Evolutionary conservation across 1,140 invertebrate species (phyloP), one percentile per base, ranked within the genome.

Genomic region (Teleopsis dalmanni): DNA sequence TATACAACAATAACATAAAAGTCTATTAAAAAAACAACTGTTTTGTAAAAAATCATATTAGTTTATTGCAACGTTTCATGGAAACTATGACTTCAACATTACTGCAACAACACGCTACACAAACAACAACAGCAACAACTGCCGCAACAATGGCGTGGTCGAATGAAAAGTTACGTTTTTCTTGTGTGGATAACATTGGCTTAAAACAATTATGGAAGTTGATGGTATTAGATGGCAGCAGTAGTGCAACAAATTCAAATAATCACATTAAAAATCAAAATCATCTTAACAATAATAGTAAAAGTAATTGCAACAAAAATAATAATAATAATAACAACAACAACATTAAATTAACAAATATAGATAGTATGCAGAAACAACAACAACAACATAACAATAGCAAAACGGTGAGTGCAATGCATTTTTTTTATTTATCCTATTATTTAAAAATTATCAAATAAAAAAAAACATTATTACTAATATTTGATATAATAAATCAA

Each of bases 111-210:
- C 60, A 62, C 47, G 51, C 56, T 41, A 22, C 33, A 29, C 47
- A 36, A 14, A 26, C 53, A 38, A 22, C 40, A 34, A 44, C 44
- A 45, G 34, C 49, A 48, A 36, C 57, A 54, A 48, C 40, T 54
- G 18, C 47, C 43, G 51, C 49, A 43, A 51, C 49, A 3, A 68
- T 68, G 65, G 65, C 62, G 53, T 68, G 65, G 65, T 65, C 65
- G 19, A 64, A 67, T 56, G 65, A 68, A 44, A 68, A 68, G 56
- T 48, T 68, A 46, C 62, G 65, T 44, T 67, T 68, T 41, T 63
- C 62, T 48, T 68, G 65, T 56, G 65, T 68, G 47, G 65, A 68
- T 48, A 68, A 68, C 46, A 68, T 68, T 43, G 60, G 65, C 13
- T 56, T 68, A 7, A 63, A 63, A 54, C 65, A 68, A 48, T 50